Evolutionary conservation across 1,140 invertebrate genomes (phyloP), one percentile per base, ranked within the genome.

Genomic region (Drosophila ercepeae): DNA sequence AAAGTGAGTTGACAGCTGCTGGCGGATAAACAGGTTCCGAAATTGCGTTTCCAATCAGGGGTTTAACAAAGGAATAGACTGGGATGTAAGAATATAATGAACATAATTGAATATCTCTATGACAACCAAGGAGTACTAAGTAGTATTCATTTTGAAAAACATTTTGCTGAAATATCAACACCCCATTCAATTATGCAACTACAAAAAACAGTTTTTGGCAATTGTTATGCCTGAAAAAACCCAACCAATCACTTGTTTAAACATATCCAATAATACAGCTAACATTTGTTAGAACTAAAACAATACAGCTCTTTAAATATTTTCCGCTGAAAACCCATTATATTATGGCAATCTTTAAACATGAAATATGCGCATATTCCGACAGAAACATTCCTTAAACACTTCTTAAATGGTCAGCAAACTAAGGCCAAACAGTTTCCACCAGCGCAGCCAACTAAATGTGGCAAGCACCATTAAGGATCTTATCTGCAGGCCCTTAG

Each of bases 401-500:
- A 49, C 23, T 63, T 42, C 25, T 67, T 52, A 65, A 65, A 67
- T 67, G 60, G 63, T 44, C 59, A 65, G 44, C 63, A 64, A 64
- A 51, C 44, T 48, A 19, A 65, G 59, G 44, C 32, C 21, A 21
- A 65, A 49, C 34, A 29, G 34, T 44, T 42, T 39, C 14, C 39
- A n/a, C 19, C 27, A 9, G 16, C 23, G 8, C 41, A 29, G 8
- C 25, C 46, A 36, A 39, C 67, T 23, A 72, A 48, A 72, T 73
- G 49, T 50, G 44, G 42, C 36, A 18, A 49, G 42, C 55, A 13
- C 55, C 42, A 53, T 48, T 53, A 49, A 59, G 69, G 57, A 72
- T 72, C 68, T 72, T 72, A 72, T 72, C 69, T 72, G 32, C 29
- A 61, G 57, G 36, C 68, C 57, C 69, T 72, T 42, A 34, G 49